phyloP scores from a whole-genome alignment of 2,113 vertebrate genomes.

The Triplophysa rosa region DNA sequence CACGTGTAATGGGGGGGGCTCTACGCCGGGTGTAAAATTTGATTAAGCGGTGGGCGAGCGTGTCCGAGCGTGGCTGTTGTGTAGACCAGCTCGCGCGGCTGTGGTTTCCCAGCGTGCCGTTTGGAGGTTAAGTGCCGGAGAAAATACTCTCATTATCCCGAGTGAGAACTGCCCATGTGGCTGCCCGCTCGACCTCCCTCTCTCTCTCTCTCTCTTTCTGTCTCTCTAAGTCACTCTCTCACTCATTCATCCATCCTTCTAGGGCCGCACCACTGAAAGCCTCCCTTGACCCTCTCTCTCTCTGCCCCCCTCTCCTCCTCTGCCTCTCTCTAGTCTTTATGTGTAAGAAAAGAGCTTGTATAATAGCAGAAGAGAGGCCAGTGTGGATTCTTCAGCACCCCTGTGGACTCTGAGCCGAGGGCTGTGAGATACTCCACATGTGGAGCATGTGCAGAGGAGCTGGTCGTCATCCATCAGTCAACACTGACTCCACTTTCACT shows the following conservation, averaged over 20 bases:
- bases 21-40: conserved; percentile 72
- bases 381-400: conserved; percentile 72
- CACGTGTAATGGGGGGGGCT: conserved; percentile 68
- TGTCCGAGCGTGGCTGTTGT: conserved; percentile 57
- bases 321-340: conserved; percentile 43
- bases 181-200: conserved; percentile 71
- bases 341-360: conserved; percentile 61
- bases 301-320: conserved; percentile 14
- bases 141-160: conserved; percentile 87
- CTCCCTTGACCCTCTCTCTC: conserved; percentile 48
- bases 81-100: conserved; percentile 64
- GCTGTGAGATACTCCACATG: conserved; percentile 65
- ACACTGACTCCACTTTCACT: conserved; percentile 9
- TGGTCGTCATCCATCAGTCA: conserved; percentile 66
- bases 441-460: conserved; percentile 70
- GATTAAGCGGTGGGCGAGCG: conserved; percentile 69
- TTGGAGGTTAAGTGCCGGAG: conserved; percentile 90
- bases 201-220: conserved; percentile 64
- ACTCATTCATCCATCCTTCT: conserved; percentile 55
- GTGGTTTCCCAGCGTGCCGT: conserved; percentile 82
- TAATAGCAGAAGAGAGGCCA: conserved; percentile 65
- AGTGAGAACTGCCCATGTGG: conserved; percentile 98
- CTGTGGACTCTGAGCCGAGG: conserved; percentile 56
- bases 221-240: conserved; percentile 62
- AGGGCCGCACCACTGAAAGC: conserved; percentile 58